Conservation (phyloP, 1,140 invertebrate species). For the Euglossa dilemma region DNA sequence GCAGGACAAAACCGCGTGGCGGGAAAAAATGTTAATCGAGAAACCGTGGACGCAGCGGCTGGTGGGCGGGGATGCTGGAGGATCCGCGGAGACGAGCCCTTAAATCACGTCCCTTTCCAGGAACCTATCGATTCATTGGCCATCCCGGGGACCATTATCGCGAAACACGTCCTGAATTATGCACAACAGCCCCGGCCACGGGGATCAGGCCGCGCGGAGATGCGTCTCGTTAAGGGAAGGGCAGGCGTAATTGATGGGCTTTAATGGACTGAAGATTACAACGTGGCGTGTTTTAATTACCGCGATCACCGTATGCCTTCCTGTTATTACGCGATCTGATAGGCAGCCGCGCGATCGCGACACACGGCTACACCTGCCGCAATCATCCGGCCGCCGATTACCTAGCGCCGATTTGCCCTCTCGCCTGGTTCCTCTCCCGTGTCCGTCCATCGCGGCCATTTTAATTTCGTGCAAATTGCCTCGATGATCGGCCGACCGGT, state of each 20-base stretch:
- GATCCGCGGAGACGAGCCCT: slow-evolving; percentile 18
- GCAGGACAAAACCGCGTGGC: slow-evolving; percentile 7
- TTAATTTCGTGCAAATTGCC: slow-evolving; percentile 50
- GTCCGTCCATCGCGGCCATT: not conserved
- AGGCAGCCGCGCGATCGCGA: slow-evolving; percentile 37
- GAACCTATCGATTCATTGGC: slow-evolving; percentile 59
- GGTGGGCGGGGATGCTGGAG: not conserved
- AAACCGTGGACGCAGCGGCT: not conserved
- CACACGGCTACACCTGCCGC: slow-evolving; percentile 35
- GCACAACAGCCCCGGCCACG: slow-evolving; percentile 19
- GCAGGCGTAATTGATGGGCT: slow-evolving; percentile 66
- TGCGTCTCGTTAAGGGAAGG: slow-evolving; percentile 40
- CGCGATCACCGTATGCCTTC: slow-evolving; percentile 52
- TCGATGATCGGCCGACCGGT: slow-evolving; percentile 18
- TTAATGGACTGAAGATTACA: slow-evolving; percentile 71
- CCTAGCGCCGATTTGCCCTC: slow-evolving; percentile 1
- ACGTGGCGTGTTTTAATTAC: slow-evolving; percentile 68
- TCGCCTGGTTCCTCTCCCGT: too few relatives aligned
- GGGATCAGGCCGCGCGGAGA: slow-evolving; percentile 6
- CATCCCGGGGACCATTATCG: slow-evolving; percentile 53
- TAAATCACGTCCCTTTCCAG: slow-evolving; percentile 61
- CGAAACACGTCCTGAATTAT: slow-evolving; percentile 63
- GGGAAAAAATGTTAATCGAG: slow-evolving; percentile 56
- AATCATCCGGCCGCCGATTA: slow-evolving; percentile 35
- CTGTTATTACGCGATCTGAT: slow-evolving; percentile 61